Evolutionary conservation across 2,113 vertebrate genomes (phyloP).

Genomic region (Meriones unguiculatus): DNA sequence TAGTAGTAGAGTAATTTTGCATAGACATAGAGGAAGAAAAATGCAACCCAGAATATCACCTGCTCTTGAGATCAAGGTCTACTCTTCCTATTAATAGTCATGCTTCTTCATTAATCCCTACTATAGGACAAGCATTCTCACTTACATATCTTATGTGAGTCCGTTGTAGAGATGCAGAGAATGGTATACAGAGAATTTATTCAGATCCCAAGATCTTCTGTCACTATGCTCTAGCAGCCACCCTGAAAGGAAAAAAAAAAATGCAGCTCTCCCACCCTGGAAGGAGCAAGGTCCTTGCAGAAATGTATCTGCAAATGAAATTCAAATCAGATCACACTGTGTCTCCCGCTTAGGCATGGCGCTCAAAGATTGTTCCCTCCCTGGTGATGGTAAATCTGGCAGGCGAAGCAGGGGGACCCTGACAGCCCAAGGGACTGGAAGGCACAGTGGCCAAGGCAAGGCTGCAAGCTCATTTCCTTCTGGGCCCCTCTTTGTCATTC

Average conservation of each 20-base stretch:
- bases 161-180: not conserved
- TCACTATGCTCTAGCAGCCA: not conserved
- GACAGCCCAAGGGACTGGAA: not conserved
- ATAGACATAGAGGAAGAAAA: not conserved
- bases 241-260: slow-evolving; percentile 9
- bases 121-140: not conserved
- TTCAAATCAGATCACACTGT: slow-evolving; percentile 6
- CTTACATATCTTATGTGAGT: not conserved
- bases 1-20: not conserved
- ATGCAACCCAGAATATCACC: not conserved
- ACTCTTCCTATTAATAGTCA: not conserved
- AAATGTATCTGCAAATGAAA: slow-evolving; percentile 39
- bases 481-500: not conserved
- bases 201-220: not conserved
- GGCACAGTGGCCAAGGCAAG: not conserved
- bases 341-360: not conserved
- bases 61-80: not conserved
- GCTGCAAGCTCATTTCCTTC: not conserved
- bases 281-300: not conserved
- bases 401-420: not conserved
- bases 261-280: not conserved
- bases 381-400: not conserved
- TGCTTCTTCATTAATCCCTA: not conserved
- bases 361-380: not conserved
- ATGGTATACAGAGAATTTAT: not conserved